Percentiles rank a stretch among this genome's conserved stretches.
Evolutionary conservation across 92 coral and sea anemone genomes (phyloP).

Genomic region (Anthopleura xanthogrammica): DNA sequence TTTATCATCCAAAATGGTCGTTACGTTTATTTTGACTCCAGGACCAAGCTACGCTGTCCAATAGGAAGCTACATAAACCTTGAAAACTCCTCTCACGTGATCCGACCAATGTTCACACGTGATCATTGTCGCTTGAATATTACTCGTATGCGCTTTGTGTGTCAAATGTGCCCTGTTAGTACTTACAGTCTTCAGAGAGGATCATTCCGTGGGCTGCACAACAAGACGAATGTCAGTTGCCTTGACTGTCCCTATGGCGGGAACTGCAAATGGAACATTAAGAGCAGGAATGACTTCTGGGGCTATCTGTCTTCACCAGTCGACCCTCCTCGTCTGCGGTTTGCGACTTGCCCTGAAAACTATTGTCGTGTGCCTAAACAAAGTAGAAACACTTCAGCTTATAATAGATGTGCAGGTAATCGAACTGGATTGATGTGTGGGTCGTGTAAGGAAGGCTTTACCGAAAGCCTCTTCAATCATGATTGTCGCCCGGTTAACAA

Average conservation of each 20-base stretch:
- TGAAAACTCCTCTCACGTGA: constrained; percentile 18
- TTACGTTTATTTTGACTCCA: constrained; percentile 31
- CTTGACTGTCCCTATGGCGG: constrained; percentile 44
- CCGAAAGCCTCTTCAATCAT: constrained; percentile 58
- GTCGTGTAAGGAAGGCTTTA: constrained; percentile 56
- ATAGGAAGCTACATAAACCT: constrained; percentile 19
- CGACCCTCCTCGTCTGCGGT: constrained; percentile 42
- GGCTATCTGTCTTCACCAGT: constrained; percentile 33
- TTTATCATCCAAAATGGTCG: constrained; percentile 32
- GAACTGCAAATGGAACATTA: constrained; percentile 42
- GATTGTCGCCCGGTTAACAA: constrained; percentile 43
- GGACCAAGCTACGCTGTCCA: constrained; percentile 27
- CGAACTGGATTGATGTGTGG: constrained; percentile 71
- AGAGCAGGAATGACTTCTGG: constrained; percentile 57
- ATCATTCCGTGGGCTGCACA: constrained; percentile 10
- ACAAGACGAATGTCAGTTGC: constrained; percentile 11
- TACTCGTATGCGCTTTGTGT: constrained; percentile 21
- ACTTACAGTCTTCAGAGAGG: constrained; percentile 54
- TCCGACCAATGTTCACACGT: not conserved
- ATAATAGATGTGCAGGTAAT: constrained; percentile 65
- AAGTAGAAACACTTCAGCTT: constrained; percentile 11
- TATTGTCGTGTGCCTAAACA: constrained; percentile 47
- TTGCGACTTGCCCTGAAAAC: constrained; percentile 56
- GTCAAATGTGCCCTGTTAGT: constrained; percentile 25
- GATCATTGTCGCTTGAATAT: constrained; percentile 12